Base-by-base conservation (phyloP, 2,113 vertebrate genomes). In the Ia io region DNA sequence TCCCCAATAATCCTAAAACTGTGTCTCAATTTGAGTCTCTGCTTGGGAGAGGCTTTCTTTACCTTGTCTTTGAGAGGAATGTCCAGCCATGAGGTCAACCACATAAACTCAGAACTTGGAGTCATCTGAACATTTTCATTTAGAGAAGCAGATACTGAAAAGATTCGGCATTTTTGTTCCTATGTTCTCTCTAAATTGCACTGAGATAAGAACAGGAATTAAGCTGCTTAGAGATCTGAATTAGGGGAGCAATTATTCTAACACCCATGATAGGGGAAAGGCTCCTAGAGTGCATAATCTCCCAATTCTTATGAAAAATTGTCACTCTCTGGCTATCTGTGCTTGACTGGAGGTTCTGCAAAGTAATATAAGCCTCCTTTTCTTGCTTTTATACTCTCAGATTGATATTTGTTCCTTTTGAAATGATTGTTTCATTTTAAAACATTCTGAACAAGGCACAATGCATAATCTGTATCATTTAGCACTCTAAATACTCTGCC, bases 181-280 rank as follows among this genome's bases (percentile, higher is more conserved):
- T 84, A 76, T 73, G 49, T 78, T 93, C 74, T 90, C 51, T 91
- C 51, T 85, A 90, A 94, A 80, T 70, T 78, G 92, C 94, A 96
- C 70, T 42, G 63, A 87, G 73, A 63, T 90, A 83, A 96, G 84
- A 95, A 77, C 9, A 95, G 67, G 59, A 67, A 95, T 90, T 96
- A 97, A 97, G 95, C 93, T 95, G 51, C 95, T 96, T 96, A 97
- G 92, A 88, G 71, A 92, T 89, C 10, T 97, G 95, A 97, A 96
- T 93, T 93, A 96, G 84, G 87, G 61, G 80, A 94, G 92, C 53
- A 96, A 96, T 95, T 93, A 97, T 94, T 73, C 49, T 94, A 96
- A 95, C 84, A 90, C 56, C 84, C 40, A 69, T 17, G 71, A 88
- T 84, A 96, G 77, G 28, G 25, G 65, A 82, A 91, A 88, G 20